Conservation (phyloP, 2,797 vertebrate genomes). For the Gastrophryne carolinensis region DNA sequence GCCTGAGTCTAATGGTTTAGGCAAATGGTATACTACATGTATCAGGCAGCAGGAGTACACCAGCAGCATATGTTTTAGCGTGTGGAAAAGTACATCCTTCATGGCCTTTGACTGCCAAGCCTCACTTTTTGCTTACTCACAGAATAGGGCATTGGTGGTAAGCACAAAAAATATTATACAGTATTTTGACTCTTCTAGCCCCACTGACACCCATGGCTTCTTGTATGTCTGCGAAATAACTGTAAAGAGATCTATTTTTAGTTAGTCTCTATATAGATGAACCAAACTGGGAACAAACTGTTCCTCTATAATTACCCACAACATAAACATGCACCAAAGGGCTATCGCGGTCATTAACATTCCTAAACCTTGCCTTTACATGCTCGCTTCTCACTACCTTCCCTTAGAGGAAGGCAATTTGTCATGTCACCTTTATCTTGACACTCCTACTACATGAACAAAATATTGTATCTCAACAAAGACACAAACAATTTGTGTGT, state of each 20-base stretch:
- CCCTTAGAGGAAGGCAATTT: conserved; percentile 1
- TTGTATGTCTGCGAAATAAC: background rate
- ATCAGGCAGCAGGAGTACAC: no score
- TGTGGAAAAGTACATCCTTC: no score
- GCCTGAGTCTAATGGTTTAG: no score
- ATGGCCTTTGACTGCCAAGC: no score
- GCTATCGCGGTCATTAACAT: conserved; percentile 16
- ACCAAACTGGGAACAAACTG: background rate
- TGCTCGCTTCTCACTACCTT: background rate
- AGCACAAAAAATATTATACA: no score
- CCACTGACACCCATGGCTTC: no score
- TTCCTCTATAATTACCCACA: background rate
- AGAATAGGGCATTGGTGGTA: no score
- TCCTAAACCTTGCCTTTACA: conserved; percentile 29
- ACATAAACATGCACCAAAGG: conserved; percentile 30
- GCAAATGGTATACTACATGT: no score
- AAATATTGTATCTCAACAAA: conserved; percentile 1
- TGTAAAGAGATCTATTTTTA: background rate
- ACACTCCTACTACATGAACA: conserved; percentile 14
- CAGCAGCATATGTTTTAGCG: no score
- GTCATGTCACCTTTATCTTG: conserved; percentile 40
- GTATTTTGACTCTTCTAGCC: no score
- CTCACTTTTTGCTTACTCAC: no score
- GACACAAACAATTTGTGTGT: background rate
- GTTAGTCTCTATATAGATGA: background rate